Conservation (phyloP, 2,888 invertebrate genomes). For the Cerastis rubricosa region DNA sequence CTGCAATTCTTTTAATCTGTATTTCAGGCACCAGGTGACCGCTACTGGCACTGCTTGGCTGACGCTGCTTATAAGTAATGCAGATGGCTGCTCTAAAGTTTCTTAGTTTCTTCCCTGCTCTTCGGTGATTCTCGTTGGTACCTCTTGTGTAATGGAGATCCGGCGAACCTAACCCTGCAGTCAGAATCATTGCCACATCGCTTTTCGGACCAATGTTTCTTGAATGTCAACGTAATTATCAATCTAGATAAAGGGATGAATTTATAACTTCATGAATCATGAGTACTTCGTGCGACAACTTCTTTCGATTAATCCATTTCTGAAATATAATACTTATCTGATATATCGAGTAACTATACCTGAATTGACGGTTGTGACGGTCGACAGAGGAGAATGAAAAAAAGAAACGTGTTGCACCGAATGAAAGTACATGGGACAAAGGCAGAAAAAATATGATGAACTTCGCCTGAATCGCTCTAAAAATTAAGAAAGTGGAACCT, state of each 20-base stretch:
- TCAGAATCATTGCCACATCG: not conserved
- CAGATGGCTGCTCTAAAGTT: not conserved
- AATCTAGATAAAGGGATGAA: not conserved
- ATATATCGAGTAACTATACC: not conserved
- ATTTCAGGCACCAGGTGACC: not conserved
- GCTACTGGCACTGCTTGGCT: not conserved
- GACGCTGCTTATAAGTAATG: no score
- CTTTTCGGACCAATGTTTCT: not conserved
- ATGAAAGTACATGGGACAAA: no score
- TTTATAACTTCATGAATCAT: conserved; percentile 4
- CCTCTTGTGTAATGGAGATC: not conserved
- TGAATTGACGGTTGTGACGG: not conserved
- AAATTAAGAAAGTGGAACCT: conserved; percentile 8
- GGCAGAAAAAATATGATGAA: no score
- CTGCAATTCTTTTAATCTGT: no score
- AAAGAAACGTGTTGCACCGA: no score
- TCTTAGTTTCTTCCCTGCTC: not conserved
- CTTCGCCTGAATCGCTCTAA: not conserved
- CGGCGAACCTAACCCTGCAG: not conserved
- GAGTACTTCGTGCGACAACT: not conserved
- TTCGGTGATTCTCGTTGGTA: not conserved
- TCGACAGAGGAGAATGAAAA: no score
- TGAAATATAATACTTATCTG: not conserved
- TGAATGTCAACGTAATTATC: not conserved
- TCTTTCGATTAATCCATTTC: not conserved